Evolutionary conservation across 2,888 invertebrate genomes (phyloP).

Genomic region (Herminia tarsipennalis): DNA sequence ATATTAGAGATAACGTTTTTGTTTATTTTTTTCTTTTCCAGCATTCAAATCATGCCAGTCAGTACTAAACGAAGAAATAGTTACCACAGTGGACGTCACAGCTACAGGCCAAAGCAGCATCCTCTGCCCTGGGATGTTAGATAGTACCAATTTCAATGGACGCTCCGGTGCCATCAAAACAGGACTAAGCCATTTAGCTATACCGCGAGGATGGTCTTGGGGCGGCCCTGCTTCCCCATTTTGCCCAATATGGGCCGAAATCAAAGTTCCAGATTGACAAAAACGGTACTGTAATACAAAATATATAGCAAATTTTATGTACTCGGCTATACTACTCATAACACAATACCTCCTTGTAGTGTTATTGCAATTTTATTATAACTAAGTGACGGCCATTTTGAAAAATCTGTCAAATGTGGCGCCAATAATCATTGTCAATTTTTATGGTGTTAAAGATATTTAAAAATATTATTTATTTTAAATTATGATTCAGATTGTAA

Average conservation of each 20-base stretch:
- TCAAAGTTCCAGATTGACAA: conserved; percentile 78
- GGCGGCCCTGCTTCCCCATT: conserved; percentile 91
- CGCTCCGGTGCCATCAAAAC: conserved; percentile 87
- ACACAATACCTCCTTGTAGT: conserved; percentile 54
- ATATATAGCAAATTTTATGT: conserved; percentile 44
- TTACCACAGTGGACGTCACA: conserved; percentile 65
- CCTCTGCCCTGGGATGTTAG: conserved; percentile 59
- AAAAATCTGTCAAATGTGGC: conserved; percentile 43
- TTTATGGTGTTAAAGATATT: conserved; percentile 38
- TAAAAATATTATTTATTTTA: too few species aligned
- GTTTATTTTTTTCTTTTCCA: conserved; percentile 50
- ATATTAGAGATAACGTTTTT: too few species aligned
- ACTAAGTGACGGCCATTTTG: conserved; percentile 53
- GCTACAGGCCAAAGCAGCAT: conserved; percentile 63
- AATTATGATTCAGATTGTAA: conserved; percentile 25
- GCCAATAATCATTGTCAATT: conserved; percentile 48
- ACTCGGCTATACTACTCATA: conserved; percentile 49
- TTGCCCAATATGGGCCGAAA: conserved; percentile 92
- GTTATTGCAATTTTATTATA: conserved; percentile 48
- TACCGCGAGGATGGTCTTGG: conserved; percentile 94
- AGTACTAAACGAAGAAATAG: conserved; percentile 62
- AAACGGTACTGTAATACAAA: conserved; percentile 37
- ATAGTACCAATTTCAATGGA: conserved; percentile 77
- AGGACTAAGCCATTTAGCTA: conserved; percentile 91
- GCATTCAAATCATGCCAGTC: conserved; percentile 67